Evolutionary conservation across 2,113 vertebrate species (phyloP), one percentile per base, ranked within the genome.

Genomic region (Sebastes fasciatus): DNA sequence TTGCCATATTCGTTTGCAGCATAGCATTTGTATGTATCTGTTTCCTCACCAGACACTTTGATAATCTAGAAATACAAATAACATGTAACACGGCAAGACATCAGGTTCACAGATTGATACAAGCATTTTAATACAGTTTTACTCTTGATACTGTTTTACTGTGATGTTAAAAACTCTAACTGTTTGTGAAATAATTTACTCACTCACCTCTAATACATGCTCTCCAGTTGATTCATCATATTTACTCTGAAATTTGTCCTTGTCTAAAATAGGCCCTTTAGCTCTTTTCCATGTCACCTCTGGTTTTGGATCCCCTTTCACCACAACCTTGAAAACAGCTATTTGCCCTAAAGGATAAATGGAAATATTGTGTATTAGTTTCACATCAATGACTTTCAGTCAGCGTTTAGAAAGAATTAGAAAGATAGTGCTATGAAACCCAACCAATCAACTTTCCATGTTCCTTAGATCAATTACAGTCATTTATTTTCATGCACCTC

Each of bases 1-100:
- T 97, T 97, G 17, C 97, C 97, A 0, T 94, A 97, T 6, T 90
- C 71, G 34, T 98, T 98, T 16, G 86, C 77, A 2, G 96, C 97
- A 2, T 14, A 85, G 85, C 97, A 98, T 86, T 94, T 96, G 81
- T 96, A 98, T 16, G 96, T 78, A 40, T 97, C 97, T 0, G 89
- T 82, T 84, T 98, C 97, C 1, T 62, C 83, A 0, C 69, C 16
- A 0, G 89, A 94, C 70, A 97, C 90, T 60, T 91, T 94, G 40
- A 77, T 89, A 86, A 98, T 94, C 97, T 98, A 81, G 62, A 88
- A 90, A 75, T 26, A 21, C 4, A 77, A 77, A 82, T 51, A 3
- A 68, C 4, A 61, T 23, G 16, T 0, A 5, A 34, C 13, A 67
- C 10, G 11, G 42, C 13, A 48, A 42, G 17, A 61, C 21, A 14